A percentile compares a stretch with the other conserved stretches of the same genome.
These are phyloP conservation scores for Proales similis DNA, from an alignment of 1,140 invertebrate species.

Conservation along the genomic window DNA sequence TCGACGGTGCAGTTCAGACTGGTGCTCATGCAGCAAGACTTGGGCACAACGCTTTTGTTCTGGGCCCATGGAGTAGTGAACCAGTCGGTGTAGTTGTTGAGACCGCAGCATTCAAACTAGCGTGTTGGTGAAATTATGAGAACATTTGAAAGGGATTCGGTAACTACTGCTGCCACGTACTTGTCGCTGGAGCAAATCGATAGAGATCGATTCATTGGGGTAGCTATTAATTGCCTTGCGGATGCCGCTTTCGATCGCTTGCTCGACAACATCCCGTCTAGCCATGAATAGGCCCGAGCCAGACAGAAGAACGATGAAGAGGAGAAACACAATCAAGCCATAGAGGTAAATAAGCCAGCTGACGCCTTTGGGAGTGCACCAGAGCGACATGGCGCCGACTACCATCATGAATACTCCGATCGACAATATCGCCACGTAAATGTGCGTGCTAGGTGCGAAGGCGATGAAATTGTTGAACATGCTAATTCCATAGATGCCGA, in stretches of 20 bases:
- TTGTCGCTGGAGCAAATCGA: conserved; percentile 20
- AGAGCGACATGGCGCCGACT: conserved; percentile 6
- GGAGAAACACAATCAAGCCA: background rate
- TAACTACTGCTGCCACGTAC: background rate
- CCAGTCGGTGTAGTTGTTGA: conserved; percentile 29
- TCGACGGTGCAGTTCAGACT: background rate
- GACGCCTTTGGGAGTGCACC: conserved; percentile 31
- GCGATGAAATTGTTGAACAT: conserved; percentile 13
- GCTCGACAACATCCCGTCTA: background rate
- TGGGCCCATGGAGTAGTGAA: conserved; percentile 17
- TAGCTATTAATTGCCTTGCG: conserved; percentile 9
- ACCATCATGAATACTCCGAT: conserved; percentile 34
- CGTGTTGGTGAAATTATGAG: background rate
- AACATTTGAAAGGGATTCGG: background rate
- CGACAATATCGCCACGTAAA: conserved; percentile 1
- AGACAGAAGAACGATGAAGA: conserved; percentile 20
- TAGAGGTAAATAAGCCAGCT: conserved; percentile 21
- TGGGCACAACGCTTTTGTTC: conserved; percentile 10
- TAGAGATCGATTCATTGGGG: conserved; percentile 8
- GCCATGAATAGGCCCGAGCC: conserved; percentile 8
- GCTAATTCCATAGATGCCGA: conserved; percentile 8
- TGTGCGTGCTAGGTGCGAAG: conserved; percentile 12
- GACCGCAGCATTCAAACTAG: conserved; percentile 24
- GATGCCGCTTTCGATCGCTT: conserved; percentile 1
- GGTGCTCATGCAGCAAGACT: conserved; percentile 19